Conservation (phyloP, 2,888 invertebrate species). For the Lasioglossum vierecki region DNA sequence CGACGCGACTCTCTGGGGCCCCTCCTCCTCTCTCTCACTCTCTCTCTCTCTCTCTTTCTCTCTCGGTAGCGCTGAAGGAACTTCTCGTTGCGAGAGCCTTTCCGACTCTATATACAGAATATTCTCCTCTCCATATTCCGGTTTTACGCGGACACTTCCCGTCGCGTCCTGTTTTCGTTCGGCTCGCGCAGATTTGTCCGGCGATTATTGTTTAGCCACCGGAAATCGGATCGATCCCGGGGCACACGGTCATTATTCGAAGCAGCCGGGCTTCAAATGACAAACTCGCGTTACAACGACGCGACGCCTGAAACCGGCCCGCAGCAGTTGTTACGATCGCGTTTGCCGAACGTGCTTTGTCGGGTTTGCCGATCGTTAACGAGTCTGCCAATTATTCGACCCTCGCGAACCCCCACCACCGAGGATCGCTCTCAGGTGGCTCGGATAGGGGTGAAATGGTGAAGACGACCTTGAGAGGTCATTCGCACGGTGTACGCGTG, state of each 20-base stretch:
- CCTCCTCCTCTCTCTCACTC: background rate
- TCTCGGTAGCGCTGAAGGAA: background rate
- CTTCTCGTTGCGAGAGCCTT: background rate
- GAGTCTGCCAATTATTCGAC: constrained; percentile 14
- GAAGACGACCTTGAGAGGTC: background rate
- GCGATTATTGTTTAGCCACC: background rate
- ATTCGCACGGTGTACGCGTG: background rate
- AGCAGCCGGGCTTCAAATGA: constrained; percentile 1
- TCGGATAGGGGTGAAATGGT: background rate
- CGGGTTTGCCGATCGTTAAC: background rate
- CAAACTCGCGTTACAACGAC: background rate
- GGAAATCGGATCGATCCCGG: constrained; percentile 2
- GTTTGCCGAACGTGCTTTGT: constrained; percentile 12
- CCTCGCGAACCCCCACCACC: background rate
- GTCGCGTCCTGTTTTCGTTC: background rate
- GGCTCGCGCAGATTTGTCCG: background rate
- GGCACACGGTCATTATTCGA: constrained; percentile 6
- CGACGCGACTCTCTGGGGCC: constrained; percentile 22
- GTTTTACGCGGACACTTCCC: background rate
- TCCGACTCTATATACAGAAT: background rate
- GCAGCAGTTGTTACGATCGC: background rate
- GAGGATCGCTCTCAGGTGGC: background rate
- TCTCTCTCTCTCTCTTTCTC: background rate
- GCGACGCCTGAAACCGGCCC: background rate
- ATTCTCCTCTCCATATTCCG: background rate